Evolutionary conservation across 2,113 vertebrate species (phyloP), one percentile per base, ranked within the genome.

Genomic region (Helogale parvula): DNA sequence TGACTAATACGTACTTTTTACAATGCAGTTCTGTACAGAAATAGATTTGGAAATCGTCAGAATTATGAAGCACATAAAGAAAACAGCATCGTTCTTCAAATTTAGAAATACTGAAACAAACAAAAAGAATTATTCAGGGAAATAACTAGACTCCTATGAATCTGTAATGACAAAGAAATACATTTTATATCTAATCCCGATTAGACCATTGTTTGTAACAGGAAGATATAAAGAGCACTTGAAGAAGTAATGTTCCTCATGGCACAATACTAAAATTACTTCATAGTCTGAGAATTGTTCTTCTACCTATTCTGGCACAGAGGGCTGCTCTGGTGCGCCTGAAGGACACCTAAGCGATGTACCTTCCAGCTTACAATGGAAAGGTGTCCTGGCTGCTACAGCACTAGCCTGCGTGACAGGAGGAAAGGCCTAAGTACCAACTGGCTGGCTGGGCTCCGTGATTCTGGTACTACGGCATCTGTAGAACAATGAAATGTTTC

Each of bases 1-100:
- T 19, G 96, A 97, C 1, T 91, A 96, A 69, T 86, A 98, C 98
- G 7, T 94, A 99, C 99, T 99, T 99, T 99, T 99, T 99, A 98
- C 99, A 99, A 97, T 99, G 99, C 97, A 99, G 99, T 98, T 99
- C 99, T 52, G 99, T 99, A 97, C 99, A 99, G 98, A 99, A 99
- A 95, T 99, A 99, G 98, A 99, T 99, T 98, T 99, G 99, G 98
- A 99, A 99, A 98, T 99, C 99, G 71, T 99, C 99, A 0, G 99
- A 99, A 98, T 99, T 99, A 98, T 99, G 99, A 33, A 99, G 99
- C 63, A 99, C 99, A 0, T 99, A 99, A 1, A 99, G 99, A 98
- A 99, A 99, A 98, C 99, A 99, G 98, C 99, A 99, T 80, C 99
- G 99, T 97, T 99, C 99, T 96, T 99, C 99, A 98, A 99, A 99